These are phyloP conservation scores for Notodonta dromedarius DNA, from an alignment of 2,888 invertebrate species.

Conservation along the genomic window DNA sequence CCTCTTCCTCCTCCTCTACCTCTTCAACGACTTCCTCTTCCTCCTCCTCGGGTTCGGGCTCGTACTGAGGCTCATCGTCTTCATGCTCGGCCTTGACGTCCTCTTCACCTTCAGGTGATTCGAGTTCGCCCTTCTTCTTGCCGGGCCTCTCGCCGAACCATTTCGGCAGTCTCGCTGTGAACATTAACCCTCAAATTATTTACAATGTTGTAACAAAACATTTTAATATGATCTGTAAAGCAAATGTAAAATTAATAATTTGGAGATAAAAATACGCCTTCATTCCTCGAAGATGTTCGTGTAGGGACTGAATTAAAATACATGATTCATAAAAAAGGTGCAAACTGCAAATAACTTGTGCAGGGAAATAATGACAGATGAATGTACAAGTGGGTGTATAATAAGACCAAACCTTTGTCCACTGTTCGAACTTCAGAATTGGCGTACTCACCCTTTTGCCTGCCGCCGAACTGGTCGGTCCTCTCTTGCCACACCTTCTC, in stretches of 20 bases:
- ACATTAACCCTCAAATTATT: no score
- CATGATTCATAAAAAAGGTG: not conserved
- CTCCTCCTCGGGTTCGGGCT: constrained; percentile 89
- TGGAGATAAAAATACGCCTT: no score
- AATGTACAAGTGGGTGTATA: not conserved
- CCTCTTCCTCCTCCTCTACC: constrained; percentile 90
- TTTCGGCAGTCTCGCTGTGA: constrained; percentile 94
- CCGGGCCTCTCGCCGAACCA: constrained; percentile 98
- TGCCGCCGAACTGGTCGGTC: constrained; percentile 93
- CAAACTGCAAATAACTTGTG: constrained; percentile 1
- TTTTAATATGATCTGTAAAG: no score
- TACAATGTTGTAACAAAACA: no score
- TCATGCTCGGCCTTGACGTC: constrained; percentile 91
- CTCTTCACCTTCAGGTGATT: constrained; percentile 96
- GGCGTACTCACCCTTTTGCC: constrained; percentile 93
- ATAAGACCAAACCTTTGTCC: not conserved
- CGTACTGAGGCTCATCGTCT: constrained; percentile 87
- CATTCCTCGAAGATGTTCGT: no score
- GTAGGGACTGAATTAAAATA: no score
- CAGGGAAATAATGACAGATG: not conserved
- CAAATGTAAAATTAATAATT: no score
- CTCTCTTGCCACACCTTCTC: constrained; percentile 96
- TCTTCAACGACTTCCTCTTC: constrained; percentile 88
- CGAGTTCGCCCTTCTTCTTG: constrained; percentile 94
- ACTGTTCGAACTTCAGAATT: not conserved